Evolutionary conservation across 2,888 invertebrate species (phyloP).

Genomic region (Andrena camellia): DNA sequence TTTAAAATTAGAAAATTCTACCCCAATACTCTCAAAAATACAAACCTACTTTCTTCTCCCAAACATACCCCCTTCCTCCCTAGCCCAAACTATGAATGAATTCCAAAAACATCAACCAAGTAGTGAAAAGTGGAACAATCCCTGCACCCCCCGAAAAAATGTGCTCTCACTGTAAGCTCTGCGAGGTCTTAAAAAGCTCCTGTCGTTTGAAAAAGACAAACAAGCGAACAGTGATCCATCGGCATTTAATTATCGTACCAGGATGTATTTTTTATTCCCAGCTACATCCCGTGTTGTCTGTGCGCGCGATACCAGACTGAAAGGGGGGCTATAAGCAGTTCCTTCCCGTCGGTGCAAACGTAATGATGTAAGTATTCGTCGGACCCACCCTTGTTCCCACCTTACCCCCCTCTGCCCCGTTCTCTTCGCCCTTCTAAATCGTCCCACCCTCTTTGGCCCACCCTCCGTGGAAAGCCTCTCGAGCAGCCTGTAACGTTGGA

Average conservation of each 20-base stretch:
- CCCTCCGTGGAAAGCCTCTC: conserved; percentile 32
- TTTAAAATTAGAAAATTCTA: too few relatives aligned
- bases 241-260: conserved; percentile 20
- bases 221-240: background rate
- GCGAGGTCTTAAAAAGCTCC: background rate
- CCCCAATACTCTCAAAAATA: too few relatives aligned
- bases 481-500: conserved; percentile 45
- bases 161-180: background rate
- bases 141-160: background rate
- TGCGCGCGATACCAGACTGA: conserved; percentile 43
- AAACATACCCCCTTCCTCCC: background rate
- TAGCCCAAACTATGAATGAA: background rate
- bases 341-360: conserved; percentile 60
- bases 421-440: conserved; percentile 47
- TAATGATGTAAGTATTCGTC: conserved; percentile 69
- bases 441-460: conserved; percentile 40
- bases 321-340: conserved; percentile 61
- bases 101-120: background rate
- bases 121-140: background rate
- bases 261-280: conserved; percentile 21
- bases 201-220: background rate
- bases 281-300: conserved; percentile 4
- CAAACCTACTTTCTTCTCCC: too few relatives aligned
- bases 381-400: conserved; percentile 47
- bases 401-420: conserved; percentile 33